Percentiles rank a stretch among this genome's conserved stretches.
These are phyloP conservation scores for Borostomias antarcticus DNA, from an alignment of 2,797 vertebrate genomes.

Conservation along the genomic window DNA sequence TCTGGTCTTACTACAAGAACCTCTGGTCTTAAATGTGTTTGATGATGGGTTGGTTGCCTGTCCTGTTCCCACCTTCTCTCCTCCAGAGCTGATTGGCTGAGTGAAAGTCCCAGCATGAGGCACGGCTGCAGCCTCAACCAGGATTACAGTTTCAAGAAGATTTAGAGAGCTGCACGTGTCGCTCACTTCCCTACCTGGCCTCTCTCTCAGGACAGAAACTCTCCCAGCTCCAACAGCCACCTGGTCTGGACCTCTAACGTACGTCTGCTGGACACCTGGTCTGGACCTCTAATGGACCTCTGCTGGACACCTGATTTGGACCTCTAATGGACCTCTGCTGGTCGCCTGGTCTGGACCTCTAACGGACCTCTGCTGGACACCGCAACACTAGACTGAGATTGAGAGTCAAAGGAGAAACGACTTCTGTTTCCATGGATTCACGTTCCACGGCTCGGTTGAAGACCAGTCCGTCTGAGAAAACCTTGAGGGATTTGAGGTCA, in stretches of 20 bases:
- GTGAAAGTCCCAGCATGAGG: slow-evolving; percentile 81
- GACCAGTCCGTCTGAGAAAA: too few relatives aligned
- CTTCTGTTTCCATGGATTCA: background rate
- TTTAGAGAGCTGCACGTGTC: slow-evolving; percentile 80
- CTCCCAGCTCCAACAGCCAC: background rate
- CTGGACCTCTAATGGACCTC: too few relatives aligned
- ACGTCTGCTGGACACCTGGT: too few relatives aligned
- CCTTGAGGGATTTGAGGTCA: background rate
- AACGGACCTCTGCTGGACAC: too few relatives aligned
- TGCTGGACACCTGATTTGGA: too few relatives aligned
- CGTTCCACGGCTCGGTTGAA: too few relatives aligned
- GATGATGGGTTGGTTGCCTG: too few relatives aligned
- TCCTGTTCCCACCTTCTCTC: slow-evolving; percentile 19
- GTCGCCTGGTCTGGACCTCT: too few relatives aligned
- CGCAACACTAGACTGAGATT: slow-evolving; percentile 29
- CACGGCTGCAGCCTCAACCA: slow-evolving; percentile 64
- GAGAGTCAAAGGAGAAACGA: slow-evolving; percentile 24
- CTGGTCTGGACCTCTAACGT: background rate
- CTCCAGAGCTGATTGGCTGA: slow-evolving; percentile 62
- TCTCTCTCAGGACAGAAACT: slow-evolving; percentile 22
- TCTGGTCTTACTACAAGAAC: too few relatives aligned
- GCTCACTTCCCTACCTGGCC: slow-evolving; percentile 48
- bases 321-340: too few relatives aligned
- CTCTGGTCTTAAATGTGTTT: too few relatives aligned
- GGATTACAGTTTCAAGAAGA: slow-evolving; percentile 86